Evolutionary conservation across 92 coral and sea anemone species (phyloP), one percentile per base, ranked within the genome.

Genomic region (Porites rus): DNA sequence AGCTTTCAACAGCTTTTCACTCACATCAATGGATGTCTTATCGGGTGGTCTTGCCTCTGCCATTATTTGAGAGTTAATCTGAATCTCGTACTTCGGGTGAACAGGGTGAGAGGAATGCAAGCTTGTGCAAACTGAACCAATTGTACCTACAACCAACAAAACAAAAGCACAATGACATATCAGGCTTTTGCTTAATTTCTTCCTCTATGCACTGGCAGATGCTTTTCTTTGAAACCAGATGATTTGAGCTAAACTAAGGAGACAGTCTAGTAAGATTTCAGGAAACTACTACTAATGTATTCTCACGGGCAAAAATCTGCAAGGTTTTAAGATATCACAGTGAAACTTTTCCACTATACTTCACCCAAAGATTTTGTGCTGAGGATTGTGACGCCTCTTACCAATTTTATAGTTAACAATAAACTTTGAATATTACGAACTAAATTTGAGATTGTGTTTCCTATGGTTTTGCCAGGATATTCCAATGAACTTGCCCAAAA

Each of bases 141-240:
- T 81, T 81, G 64, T 78, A 63, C 83, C 83, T 78, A 63, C 60
- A 83, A 72, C 62, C 79, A 71, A 83, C 80, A 83, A 52, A 72
- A 73, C 72, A 78, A 78, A 78, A 78, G 72, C 60, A 83, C 69
- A 83, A 74, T 83, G 69, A 73, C 87, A 83, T 58, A 83, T 74
- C 80, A 72, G 80, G 69, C 72, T 83, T 82, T 83, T 83, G 87
- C 43, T 83, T 83, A 61, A 83, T 73, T 73, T 83, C 74, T 56
- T 82, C 46, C 86, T 72, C 87, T 83, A 83, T 83, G 31, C 87
- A 83, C 87, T 83, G 87, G 79, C 28, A 83, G 62, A 83, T 63
- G 87, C 70, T 83, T 72, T 83, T 83, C 79, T 83, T 61, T 83
- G 43, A 83, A 83, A 83, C 72, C 68, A 83, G 61, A 83, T 83